Evolutionary conservation across 2,113 vertebrate genomes (phyloP), one percentile per base, ranked within the genome.

Genomic region (Cephalopholis sonnerati): DNA sequence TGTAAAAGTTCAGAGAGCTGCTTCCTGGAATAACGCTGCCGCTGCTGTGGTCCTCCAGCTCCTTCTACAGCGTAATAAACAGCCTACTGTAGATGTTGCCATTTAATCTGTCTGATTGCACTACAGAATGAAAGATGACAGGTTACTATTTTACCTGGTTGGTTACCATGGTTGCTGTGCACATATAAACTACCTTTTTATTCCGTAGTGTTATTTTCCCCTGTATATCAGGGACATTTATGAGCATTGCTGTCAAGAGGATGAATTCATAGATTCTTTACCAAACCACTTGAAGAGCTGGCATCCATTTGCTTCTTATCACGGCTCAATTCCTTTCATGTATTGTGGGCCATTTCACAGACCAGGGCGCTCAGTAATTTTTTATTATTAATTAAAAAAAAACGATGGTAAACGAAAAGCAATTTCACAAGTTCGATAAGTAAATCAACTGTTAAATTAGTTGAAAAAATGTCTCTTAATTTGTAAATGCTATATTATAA

Each of bases 391-490:
- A 64, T 32, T 24, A 22, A 25, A 22, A 12, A 39, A 61, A 36
- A 54, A 22, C 10, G 54, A 54, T 8, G 13, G 15, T 55, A 7
- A 44, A 48, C 64, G 7, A 32, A 68, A 62, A 55, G 29, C 18
- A 32, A 25, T 72, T 65, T 73, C 10, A 39, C 27, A 20, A 25
- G 16, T 65, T 57, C 6, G 2, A 57, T 50, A 12, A 46, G 39
- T 24, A 57, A 80, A 80, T 72, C 4, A 71, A 10, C n/a, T 74
- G 27, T 74, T 59, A 67, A 59, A 50, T 66, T 20, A 17, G 3
- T 48, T 25, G 20, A 39, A 44, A 16, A 57, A 13, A 51, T 25
- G 46, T 41, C 44, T 79, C 16, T 54, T 13, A 11, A 39, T 41
- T 79, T 24, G 3, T 72, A 55, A 64, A 29, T 12, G 24, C 5